A percentile compares a stretch with the other conserved stretches of the same genome.
phyloP scores from a whole-genome alignment of 2,888 invertebrate species.

The Eulithis prunata region DNA sequence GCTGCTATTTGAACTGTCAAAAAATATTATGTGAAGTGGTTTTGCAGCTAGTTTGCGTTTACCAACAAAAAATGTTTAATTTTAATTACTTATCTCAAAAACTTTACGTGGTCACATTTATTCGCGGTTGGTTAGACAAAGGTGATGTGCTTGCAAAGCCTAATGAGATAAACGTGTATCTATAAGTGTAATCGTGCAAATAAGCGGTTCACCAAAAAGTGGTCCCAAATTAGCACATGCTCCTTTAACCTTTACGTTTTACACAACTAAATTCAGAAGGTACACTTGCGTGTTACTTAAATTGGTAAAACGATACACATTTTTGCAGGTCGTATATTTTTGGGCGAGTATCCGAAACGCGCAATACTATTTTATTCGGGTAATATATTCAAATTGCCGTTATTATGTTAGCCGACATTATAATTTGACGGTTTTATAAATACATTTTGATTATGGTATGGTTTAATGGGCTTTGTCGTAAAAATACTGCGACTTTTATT shows the following conservation, averaged over 20 bases:
- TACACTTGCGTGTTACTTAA: conserved; percentile 45
- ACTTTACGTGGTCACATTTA: too few relatives aligned
- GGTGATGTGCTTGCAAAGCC: not conserved
- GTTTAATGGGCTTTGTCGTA: conserved; percentile 41
- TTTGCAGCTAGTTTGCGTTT: too few relatives aligned
- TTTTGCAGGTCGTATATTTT: conserved; percentile 45
- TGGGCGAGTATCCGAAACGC: conserved; percentile 46
- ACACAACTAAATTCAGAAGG: conserved; percentile 13
- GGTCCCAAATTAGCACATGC: conserved; percentile 9
- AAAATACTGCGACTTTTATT: conserved; percentile 13
- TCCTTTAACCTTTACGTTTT: conserved; percentile 10
- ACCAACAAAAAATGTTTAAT: too few relatives aligned
- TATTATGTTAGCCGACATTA: conserved; percentile 49
- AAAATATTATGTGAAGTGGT: too few relatives aligned
- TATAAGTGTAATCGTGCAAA: not conserved
- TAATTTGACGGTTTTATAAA: conserved; percentile 49
- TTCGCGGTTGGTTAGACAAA: not conserved
- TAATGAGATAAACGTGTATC: not conserved
- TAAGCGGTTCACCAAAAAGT: not conserved
- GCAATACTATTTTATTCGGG: conserved; percentile 33
- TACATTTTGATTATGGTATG: conserved; percentile 43
- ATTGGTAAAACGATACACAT: conserved; percentile 42
- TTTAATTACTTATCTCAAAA: too few relatives aligned
- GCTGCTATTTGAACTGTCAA: too few relatives aligned
- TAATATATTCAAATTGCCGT: conserved; percentile 57